Evolutionary conservation across 2,888 invertebrate genomes (phyloP), one percentile per base, ranked within the genome.

Genomic region (Salpingus planirostris): DNA sequence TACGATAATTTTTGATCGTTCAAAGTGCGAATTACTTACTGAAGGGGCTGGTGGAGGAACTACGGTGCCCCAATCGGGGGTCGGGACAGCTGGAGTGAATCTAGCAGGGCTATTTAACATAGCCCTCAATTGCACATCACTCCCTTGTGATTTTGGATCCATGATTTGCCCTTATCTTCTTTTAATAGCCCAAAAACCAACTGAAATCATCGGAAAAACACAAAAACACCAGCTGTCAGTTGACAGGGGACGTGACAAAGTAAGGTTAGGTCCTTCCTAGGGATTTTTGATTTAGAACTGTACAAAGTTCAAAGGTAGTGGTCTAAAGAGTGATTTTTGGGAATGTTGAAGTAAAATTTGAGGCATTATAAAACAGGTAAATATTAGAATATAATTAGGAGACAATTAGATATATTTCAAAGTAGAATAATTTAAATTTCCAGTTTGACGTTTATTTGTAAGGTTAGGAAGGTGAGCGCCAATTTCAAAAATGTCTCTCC

Each of bases 61-160:
- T 21, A 48, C n/a, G n/a, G n/a, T n/a, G n/a, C n/a, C 54, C 65
- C 64, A 64, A 40, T 65, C 63, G 11, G 66, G 65, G 11, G 56
- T 52, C 10, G 64, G 64, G 18, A 65, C 64, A 42, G 65, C 62
- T 38, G 65, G 64, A 6, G 61, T 59, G 30, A 44, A 50, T 28
- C 59, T 54, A 10, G 57, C 49, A 3, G 66, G 65, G 36, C 62
- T 64, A 42, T 57, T 65, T 11, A 67, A 43, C 43, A 67, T 56
- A 11, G 59, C 54, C 38, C 59, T 58, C 29, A 67, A 49, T 46
- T 66, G 57, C 23, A 58, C 52, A 34, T 63, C 60, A 24, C 42
- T 46, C 18, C 29, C 31, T 26, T 39, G 35, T 18, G 8, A n/a
- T n/a, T n/a, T n/a, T n/a, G n/a, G n/a, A n/a, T n/a, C n/a, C n/a